phyloP scores from a whole-genome alignment of 2,888 invertebrate genomes.

The Tuberolachnus salignus region DNA sequence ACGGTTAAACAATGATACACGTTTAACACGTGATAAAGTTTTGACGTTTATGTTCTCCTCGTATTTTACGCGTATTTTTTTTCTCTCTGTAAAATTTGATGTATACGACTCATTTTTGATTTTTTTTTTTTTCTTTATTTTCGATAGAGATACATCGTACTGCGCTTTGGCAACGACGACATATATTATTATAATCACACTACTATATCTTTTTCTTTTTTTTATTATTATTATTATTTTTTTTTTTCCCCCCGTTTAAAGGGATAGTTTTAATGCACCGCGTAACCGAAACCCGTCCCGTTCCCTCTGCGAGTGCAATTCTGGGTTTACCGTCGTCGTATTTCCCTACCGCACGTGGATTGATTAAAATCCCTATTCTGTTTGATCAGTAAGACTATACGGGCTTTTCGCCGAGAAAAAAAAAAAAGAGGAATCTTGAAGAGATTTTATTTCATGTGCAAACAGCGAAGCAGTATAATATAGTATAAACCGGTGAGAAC shows the following conservation, averaged over 20 bases:
- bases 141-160: no score
- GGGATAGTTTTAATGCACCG: not conserved
- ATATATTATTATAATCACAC: not conserved
- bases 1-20: no score
- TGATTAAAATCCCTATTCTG: conserved; percentile 49
- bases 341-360: not conserved
- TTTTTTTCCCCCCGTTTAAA: not conserved
- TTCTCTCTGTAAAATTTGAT: no score
- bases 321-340: not conserved
- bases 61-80: no score
- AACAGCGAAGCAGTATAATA: not conserved
- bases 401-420: conserved; percentile 12
- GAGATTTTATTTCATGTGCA: conserved; percentile 42
- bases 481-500: not conserved
- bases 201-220: not conserved
- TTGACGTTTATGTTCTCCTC: no score
- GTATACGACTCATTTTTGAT: no score
- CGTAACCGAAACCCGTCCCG: not conserved
- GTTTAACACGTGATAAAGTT: no score
- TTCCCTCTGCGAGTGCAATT: not conserved
- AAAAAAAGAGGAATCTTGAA: not conserved
- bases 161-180: no score
- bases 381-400: conserved; percentile 48
- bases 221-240: no score
- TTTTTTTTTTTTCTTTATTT: no score